phyloP scores from a whole-genome alignment of 1,140 invertebrate species.

The Acromyrmex charruanus region DNA sequence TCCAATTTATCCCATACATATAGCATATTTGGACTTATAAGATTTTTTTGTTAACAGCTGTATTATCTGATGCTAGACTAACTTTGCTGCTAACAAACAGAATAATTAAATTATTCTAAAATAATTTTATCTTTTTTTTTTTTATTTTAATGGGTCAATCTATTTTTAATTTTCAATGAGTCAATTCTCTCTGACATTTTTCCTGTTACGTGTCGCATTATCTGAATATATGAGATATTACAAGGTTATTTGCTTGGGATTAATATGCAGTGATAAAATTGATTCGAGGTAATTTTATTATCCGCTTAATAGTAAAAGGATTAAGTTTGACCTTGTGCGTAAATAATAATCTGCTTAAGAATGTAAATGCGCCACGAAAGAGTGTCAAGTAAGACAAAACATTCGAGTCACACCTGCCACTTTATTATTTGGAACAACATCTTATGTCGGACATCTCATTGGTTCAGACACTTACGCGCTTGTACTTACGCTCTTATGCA shows the following conservation, averaged over 20 bases:
- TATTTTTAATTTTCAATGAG: background rate
- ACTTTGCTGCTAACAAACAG: background rate
- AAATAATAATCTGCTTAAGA: constrained; percentile 16
- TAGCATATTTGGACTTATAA: background rate
- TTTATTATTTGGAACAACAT: background rate
- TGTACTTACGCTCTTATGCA: constrained; percentile 35
- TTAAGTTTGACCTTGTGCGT: constrained; percentile 12
- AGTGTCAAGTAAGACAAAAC: constrained; percentile 31
- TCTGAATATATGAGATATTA: background rate
- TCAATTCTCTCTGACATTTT: background rate
- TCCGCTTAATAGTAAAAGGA: constrained; percentile 13
- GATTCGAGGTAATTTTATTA: constrained; percentile 39
- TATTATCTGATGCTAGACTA: background rate
- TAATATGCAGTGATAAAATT: background rate
- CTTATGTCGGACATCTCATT: constrained; percentile 31
- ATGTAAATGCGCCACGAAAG: background rate
- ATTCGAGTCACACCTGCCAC: background rate
- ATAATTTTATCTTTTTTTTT: background rate
- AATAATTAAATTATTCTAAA: background rate
- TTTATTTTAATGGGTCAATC: background rate
- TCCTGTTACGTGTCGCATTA: background rate
- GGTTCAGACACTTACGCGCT: constrained; percentile 22
- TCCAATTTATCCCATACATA: background rate
- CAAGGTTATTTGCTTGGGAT: background rate
- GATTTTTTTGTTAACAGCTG: background rate